Evolutionary conservation across 2,797 vertebrate genomes (phyloP), one percentile per base, ranked within the genome.

Genomic region (Euthynnus affinis): DNA sequence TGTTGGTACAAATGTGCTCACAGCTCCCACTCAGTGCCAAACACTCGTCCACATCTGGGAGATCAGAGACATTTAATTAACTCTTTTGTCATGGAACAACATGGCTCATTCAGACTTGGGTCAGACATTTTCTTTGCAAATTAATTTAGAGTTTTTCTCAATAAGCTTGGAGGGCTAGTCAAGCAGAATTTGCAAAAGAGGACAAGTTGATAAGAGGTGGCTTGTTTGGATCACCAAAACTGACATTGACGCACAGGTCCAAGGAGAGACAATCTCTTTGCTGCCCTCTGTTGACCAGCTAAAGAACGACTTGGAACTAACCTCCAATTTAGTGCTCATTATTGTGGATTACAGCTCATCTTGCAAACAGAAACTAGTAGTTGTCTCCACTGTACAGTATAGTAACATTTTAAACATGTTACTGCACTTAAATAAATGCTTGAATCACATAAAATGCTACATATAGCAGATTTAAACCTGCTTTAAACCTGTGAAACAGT

Each of bases 31-130:
- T 94, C 40, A 52, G 34, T 10, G 48, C 40, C 53, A 49, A 83
- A 84, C 96, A 96, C 89, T 96, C 96, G 22, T 96, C 88, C 63
- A 96, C 91, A 84, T 96, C 96, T 96, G 88, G 37, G 66, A 65
- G 61, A 74, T 66, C 63, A 80, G 63, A 76, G 37, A 79, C 67
- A 69, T 68, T 68, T 44, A n/a, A 12, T 76, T 71, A 58, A 71
- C 18, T 48, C 8, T 40, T 61, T 68, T 15, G 2, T 44, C 61
- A 42, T n/a, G 48, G 25, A 17, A 74, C 37, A 55, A 61, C 64
- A 58, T 1, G 2, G 32, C 65, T 74, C 18, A 13, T 60, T 71
- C 29, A 60, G 34, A 58, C 13, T 52, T 15, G 10, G 29, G 17
- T 23, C 42, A 66, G 20, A 29, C 48, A 32, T 9, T 22, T 22